Evolutionary conservation across 2,888 invertebrate species (phyloP).

Genomic region (Anorthoa munda): DNA sequence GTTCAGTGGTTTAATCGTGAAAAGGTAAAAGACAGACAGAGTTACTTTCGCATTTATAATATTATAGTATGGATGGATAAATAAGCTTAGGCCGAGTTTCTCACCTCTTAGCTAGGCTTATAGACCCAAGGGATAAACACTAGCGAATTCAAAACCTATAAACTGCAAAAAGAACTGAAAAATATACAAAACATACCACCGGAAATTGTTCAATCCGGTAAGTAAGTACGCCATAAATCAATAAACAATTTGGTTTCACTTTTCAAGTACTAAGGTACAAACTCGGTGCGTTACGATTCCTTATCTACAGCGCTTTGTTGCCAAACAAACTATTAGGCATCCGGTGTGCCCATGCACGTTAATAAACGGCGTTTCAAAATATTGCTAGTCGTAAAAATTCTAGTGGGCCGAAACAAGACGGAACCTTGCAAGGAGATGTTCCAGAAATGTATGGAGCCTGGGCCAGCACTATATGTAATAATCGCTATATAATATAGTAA

Average conservation of each 20-base stretch:
- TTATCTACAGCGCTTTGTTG: constrained; percentile 63
- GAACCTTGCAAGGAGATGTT: too few species aligned
- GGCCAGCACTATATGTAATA: too few species aligned
- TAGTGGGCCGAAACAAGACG: constrained; percentile 57
- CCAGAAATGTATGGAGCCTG: too few species aligned
- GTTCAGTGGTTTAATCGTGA: too few species aligned
- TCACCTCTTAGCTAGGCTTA: too few species aligned
- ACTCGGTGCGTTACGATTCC: constrained; percentile 49
- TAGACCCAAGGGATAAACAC: background rate
- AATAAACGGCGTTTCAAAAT: constrained; percentile 71
- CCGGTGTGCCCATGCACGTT: constrained; percentile 68
- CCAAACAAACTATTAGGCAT: constrained; percentile 69
- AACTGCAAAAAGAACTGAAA: background rate
- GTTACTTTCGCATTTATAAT: too few species aligned
- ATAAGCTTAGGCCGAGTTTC: too few species aligned
- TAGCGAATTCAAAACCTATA: background rate
- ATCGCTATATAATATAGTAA: too few species aligned
- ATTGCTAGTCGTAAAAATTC: constrained; percentile 74
- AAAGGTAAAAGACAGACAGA: too few species aligned
- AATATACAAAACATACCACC: background rate
- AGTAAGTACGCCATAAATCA: constrained; percentile 17
- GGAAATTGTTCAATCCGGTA: constrained; percentile 15
- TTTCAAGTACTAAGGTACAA: constrained; percentile 27
- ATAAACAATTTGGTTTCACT: constrained; percentile 41
- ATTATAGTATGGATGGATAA: too few species aligned